Base-by-base conservation (phyloP, 2,888 invertebrate genomes). In the Eristalis tenax region DNA sequence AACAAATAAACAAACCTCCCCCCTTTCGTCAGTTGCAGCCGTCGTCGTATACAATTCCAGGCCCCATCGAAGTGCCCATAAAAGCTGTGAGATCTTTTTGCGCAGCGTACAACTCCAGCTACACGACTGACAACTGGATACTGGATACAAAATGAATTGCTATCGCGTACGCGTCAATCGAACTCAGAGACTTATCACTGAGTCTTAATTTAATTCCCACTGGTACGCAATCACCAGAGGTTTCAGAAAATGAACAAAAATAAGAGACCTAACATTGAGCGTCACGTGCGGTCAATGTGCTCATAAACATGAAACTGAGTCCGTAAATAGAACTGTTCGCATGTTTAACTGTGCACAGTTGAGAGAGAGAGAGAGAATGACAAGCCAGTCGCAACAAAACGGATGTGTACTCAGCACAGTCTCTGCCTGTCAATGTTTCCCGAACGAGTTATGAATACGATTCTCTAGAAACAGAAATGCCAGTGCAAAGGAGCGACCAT, bases 271-370 rank as follows among this genome's bases (percentile, higher is more conserved):
- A 32, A 32, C 61, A 63, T n/a, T n/a, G 8, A 63, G 28, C 50
- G 18, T 59, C 59, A 61, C 38, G 26, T 26, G 70, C 64, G 61
- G 77, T 68, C 77, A 78, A 38, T 78, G 64, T 18, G 70, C 70
- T 56, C 28, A 64, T 22, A 70, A 64, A 64, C 22, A 38, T 18
- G 15, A 28, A 10, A 32, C n/a, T 32, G 22, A 15, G 23, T 32
- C n/a, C 43, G 32, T 5, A 68, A 76, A 68, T 50, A 61, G n/a
- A 68, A 61, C 22, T 22, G 40, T 66, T 66, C 26, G 26, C 65
- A 57, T 75, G 22, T 22, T 26, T 59, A 26, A 59, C 26, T 59
- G 59, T 32, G 32, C 32, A 11, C 26, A 26, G 5, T 59, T 23
- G 59, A 26, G 11, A 13, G 35, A 38, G 35, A 38, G 11, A 10